These are phyloP conservation scores for Turnix velox DNA, from an alignment of 2,113 vertebrate species.

Conservation along the genomic window DNA sequence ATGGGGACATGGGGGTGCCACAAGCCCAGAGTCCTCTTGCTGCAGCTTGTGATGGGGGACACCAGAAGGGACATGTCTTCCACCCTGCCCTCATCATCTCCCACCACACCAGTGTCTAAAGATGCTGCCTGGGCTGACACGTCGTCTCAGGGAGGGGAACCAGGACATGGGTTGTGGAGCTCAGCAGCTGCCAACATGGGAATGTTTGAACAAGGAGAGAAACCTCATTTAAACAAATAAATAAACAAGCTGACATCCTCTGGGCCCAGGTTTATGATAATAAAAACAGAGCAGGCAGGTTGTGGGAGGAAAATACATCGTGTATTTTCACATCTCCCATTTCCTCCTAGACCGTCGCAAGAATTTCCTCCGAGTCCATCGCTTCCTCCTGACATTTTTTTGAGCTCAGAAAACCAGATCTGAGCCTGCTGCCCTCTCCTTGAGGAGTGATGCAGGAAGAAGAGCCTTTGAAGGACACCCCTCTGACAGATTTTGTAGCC, in stretches of 20 bases:
- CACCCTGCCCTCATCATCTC: not conserved
- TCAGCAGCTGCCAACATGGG: conserved; percentile 40
- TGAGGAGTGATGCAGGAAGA: not conserved
- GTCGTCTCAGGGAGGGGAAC: not conserved
- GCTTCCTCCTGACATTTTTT: conserved; percentile 68
- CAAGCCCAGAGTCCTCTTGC: not conserved
- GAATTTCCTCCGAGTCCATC: conserved; percentile 68
- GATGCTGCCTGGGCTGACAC: not conserved
- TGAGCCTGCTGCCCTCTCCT: conserved; percentile 2
- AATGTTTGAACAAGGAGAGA: conserved; percentile 28
- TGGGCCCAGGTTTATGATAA: conserved; percentile 62
- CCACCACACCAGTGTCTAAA: fast-evolving
- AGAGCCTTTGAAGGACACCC: not conserved
- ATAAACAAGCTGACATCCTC: conserved; percentile 71
- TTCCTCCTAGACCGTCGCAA: conserved; percentile 70
- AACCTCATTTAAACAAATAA: conserved; percentile 67
- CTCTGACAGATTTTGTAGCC: not conserved
- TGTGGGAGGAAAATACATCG: conserved; percentile 68
- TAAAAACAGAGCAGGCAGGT: conserved; percentile 67
- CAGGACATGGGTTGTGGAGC: not conserved
- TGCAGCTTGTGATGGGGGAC: not conserved
- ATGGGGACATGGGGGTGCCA: fast-evolving
- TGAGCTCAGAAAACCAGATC: conserved; percentile 5
- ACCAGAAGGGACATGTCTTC: not conserved
- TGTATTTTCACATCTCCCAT: conserved; percentile 66